These are phyloP conservation scores for Euborellia annulipes DNA, from an alignment of 1,140 invertebrate genomes.

Conservation along the genomic window DNA sequence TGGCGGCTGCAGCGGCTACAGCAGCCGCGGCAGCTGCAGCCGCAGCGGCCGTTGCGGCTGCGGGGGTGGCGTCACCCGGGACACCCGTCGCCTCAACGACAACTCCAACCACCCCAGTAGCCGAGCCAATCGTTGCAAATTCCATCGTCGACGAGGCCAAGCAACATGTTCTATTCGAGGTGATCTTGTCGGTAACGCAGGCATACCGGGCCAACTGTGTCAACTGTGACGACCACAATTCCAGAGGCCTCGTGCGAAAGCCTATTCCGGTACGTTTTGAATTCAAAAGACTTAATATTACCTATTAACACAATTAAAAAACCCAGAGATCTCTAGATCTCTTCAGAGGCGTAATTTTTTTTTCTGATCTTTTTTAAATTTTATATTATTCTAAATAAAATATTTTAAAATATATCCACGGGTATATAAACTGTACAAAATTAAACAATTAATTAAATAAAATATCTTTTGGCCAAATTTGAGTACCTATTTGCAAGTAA, in stretches of 20 bases:
- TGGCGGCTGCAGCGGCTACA: constrained; percentile 18
- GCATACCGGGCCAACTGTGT: constrained; percentile 80
- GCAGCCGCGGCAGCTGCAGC: constrained; percentile 19
- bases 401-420: too few relatives aligned
- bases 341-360: too few relatives aligned
- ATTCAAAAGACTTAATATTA: too few relatives aligned
- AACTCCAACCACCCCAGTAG: constrained; percentile 26
- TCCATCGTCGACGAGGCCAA: constrained; percentile 26
- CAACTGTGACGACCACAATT: constrained; percentile 72
- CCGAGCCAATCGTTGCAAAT: constrained; percentile 27
- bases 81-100: constrained; percentile 25
- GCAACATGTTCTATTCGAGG: constrained; percentile 59
- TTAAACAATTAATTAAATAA: too few relatives aligned
- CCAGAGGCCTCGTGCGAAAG: constrained; percentile 45
- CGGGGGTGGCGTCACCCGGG: constrained; percentile 22
- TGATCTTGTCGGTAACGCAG: constrained; percentile 74
- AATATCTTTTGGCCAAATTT: too few relatives aligned
- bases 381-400: too few relatives aligned
- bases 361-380: too few relatives aligned
- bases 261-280: constrained; percentile 53
- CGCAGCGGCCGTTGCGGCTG: constrained; percentile 17
- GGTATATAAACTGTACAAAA: too few relatives aligned
- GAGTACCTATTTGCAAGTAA: too few relatives aligned
- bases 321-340: too few relatives aligned
- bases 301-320: too few relatives aligned